A percentile compares a stretch with the other conserved stretches of the same genome.
Evolutionary conservation across 2,113 vertebrate genomes (phyloP).

Genomic region (Madoqua kirkii): DNA sequence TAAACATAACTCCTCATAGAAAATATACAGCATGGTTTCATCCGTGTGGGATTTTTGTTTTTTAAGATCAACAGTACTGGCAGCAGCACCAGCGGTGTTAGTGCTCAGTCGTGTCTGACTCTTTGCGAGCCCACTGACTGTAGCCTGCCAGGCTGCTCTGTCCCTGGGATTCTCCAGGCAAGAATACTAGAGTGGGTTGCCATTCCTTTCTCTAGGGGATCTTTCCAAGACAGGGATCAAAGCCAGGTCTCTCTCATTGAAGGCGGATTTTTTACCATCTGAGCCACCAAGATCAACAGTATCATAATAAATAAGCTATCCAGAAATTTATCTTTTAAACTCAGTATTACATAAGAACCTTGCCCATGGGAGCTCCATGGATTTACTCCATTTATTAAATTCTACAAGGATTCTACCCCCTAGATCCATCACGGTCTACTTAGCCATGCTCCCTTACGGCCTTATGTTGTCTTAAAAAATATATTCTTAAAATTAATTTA

Average conservation of each 20-base stretch:
- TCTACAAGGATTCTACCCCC: neutral
- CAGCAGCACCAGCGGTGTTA: neutral
- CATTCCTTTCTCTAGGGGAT: neutral
- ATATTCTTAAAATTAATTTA: neutral
- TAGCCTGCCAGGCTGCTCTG: neutral
- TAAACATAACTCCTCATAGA: neutral
- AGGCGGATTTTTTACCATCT: neutral
- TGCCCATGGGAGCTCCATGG: neutral
- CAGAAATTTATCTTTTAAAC: neutral
- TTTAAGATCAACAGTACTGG: neutral
- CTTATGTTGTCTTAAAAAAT: neutral
- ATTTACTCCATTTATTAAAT: neutral
- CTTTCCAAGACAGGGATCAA: neutral
- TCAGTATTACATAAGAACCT: neutral
- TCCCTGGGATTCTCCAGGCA: neutral
- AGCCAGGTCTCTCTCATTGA: neutral
- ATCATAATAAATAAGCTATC: neutral
- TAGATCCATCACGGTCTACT: neutral
- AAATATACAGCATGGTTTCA: neutral
- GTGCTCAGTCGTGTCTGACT: neutral
- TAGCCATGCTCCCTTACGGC: neutral
- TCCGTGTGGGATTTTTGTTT: neutral
- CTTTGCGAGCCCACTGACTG: accelerated
- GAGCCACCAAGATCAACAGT: neutral
- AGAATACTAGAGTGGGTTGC: neutral